phyloP scores from a whole-genome alignment of 1,140 invertebrate genomes.

The Heliconius congener region DNA sequence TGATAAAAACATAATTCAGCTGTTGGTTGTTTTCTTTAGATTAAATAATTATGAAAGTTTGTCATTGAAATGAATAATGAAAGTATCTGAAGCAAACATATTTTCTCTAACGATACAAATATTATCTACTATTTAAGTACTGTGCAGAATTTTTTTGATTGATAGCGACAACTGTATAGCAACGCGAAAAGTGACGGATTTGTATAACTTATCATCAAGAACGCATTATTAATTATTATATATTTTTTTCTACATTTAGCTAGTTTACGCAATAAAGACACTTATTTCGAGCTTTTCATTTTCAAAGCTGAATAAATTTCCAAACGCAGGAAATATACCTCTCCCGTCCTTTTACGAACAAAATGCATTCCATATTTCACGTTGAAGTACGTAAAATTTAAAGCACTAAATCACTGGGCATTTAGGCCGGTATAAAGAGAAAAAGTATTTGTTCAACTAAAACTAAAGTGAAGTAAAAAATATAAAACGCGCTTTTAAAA shows the following conservation, averaged over 20 bases:
- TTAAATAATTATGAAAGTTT: too few species aligned
- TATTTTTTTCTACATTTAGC: neutral
- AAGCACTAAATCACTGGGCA: conserved; percentile 8
- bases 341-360: neutral
- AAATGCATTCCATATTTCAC: conserved; percentile 11
- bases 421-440: conserved; percentile 23
- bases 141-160: too few species aligned
- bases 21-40: too few species aligned
- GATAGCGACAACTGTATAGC: too few species aligned
- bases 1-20: too few species aligned
- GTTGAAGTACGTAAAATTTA: neutral
- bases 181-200: too few species aligned
- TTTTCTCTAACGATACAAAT: too few species aligned
- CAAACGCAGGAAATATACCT: neutral
- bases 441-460: conserved; percentile 27
- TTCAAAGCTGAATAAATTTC: neutral
- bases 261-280: neutral
- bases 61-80: too few species aligned
- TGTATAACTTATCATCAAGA: too few species aligned
- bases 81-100: too few species aligned
- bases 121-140: too few species aligned
- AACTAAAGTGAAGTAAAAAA: conserved; percentile 18
- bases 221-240: too few species aligned
- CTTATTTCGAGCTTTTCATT: neutral
- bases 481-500: conserved; percentile 17